Base-by-base conservation (phyloP, 2,797 vertebrate species). In the Danio jaintianensis region DNA sequence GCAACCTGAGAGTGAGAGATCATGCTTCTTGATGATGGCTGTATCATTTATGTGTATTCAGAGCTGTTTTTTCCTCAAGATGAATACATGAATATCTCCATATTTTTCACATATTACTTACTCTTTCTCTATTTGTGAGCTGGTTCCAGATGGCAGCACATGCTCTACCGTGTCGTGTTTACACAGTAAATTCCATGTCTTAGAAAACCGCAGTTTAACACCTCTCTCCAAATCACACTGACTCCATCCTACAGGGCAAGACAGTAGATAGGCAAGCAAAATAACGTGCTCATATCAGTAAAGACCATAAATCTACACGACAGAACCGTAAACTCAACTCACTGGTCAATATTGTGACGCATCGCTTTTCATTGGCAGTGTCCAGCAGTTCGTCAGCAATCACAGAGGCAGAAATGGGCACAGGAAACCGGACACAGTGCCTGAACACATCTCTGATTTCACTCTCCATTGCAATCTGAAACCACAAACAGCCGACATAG, bases 231-330 rank as follows among this genome's bases (percentile, higher is more conserved):
- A 79, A 45, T 94, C 91, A 22, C 70, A 87, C 84, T 95, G 94
- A 88, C 86, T 91, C 94, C 93, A 95, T 62, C 90, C 94, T 95
- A 87, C n/a, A 87, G 69, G 52, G 0, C 68, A 42, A 29, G 5
- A 73, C 8, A 67, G 40, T 64, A 20, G 63, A 29, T 67, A 59
- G 58, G 38, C 50, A 42, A 18, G 9, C 13, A 18, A 6, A 11
- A 6, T 55, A 1, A 52, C 12, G 45, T 29, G 11, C 16, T 53
- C 11, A 18, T 22, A 29, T n/a, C 7, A 36, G 42, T 6, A 56
- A n/a, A 36, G 1, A 42, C n/a, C 15, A 22, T 62, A 42, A 53
- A 70, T 16, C 10, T 16, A 43, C 9, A 20, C 3, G 4, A 55
- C 36, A 72, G 15, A 55, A 18, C 38, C 53, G 6, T 64, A 5